A percentile compares a stretch with the other conserved stretches of the same genome.
These are phyloP conservation scores for Scaptomyza parva DNA, from an alignment of 2,888 invertebrate genomes.

Conservation along the genomic window DNA sequence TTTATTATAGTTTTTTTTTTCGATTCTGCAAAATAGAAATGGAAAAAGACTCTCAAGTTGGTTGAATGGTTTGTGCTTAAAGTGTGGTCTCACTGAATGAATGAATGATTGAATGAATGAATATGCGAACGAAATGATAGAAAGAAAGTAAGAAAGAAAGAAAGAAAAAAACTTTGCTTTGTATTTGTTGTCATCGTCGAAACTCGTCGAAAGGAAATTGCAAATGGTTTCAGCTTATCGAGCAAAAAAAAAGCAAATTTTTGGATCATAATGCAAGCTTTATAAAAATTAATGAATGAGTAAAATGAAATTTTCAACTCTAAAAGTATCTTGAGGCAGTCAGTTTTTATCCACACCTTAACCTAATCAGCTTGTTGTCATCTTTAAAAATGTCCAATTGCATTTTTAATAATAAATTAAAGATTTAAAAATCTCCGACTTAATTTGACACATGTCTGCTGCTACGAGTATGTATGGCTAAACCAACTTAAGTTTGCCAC, in stretches of 20 bases:
- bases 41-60: constrained; percentile 26
- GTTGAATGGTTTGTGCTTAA: constrained; percentile 47
- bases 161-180: constrained; percentile 32
- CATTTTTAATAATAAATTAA: constrained; percentile 5
- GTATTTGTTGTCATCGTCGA: constrained; percentile 35
- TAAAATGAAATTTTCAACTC: background rate
- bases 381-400: background rate
- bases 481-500: constrained; percentile 37
- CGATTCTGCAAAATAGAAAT: constrained; percentile 10
- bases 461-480: constrained; percentile 13
- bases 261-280: background rate
- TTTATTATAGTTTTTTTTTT: constrained; percentile 11
- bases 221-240: constrained; percentile 20
- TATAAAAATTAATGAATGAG: background rate
- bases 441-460: constrained; percentile 12
- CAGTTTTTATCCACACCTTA: too few species aligned
- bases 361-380: background rate
- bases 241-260: background rate
- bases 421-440: constrained; percentile 1
- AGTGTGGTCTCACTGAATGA: constrained; percentile 32
- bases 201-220: constrained; percentile 31
- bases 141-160: constrained; percentile 31
- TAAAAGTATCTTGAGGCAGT: too few species aligned
- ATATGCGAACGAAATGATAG: constrained; percentile 10
- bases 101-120: constrained; percentile 23